Evolutionary conservation across 2,888 invertebrate species (phyloP), one percentile per base, ranked within the genome.

Genomic region (Theristus sp.): DNA sequence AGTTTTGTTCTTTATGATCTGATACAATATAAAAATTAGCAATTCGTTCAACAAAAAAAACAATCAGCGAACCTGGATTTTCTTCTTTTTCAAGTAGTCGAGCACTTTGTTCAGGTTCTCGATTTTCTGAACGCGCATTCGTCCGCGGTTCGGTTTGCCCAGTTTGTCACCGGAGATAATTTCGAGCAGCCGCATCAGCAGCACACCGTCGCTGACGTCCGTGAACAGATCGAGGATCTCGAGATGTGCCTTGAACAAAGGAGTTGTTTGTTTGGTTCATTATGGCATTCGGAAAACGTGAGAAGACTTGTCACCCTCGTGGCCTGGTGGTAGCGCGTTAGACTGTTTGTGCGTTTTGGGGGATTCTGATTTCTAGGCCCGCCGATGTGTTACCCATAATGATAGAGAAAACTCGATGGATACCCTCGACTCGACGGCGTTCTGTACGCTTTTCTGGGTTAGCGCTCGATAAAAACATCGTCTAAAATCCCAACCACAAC

Each of bases 91-190:
- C 56, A 72, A 61, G 62, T 70, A 72, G 46, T 71, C 71, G 46
- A 73, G 65, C 57, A 68, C 69, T 79, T 91, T 91, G 80, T 96
- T 96, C 73, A 96, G 89, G 77, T 98, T 98, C 80, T 98, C 96
- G 62, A 98, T 88, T 81, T 94, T 94, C 80, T 98, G 96, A 58
- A 98, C 94, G 67, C 94, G 81, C 86, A 96, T 89, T 65, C 86
- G 84, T 55, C 93, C 70, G 2, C 67, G 61, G 81, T 96, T 98
- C 71, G 96, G 94, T 70, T 90, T 84, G 65, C 90, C 94, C 70
- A 98, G 81, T 71, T 91, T 88, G 79, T 98, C 96, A 49, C 94
- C 94, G 66, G 93, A 93, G 78, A 98, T 96, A 74, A 96, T 93
- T 81, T 98, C 96, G 75, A 98, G 81, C 66, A 98, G 83, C 77